A percentile compares a stretch with the other conserved stretches of the same genome.
These are phyloP conservation scores for Napeogenes inachia DNA, from an alignment of 2,888 invertebrate species.

Conservation along the genomic window DNA sequence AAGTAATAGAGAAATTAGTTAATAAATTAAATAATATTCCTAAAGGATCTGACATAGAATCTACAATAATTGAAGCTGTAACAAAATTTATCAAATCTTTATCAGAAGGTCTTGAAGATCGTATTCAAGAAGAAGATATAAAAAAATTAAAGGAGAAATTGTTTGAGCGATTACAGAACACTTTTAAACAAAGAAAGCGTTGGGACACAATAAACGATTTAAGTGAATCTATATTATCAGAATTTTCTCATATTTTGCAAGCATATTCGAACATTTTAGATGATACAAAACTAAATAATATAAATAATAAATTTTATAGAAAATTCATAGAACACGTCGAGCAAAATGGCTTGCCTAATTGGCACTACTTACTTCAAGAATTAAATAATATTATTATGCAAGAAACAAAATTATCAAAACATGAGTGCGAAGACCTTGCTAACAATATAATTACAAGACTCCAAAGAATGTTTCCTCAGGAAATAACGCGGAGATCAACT, in stretches of 20 bases:
- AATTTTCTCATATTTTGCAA: not conserved
- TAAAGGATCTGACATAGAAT: conserved; percentile 2
- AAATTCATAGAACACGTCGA: conserved; percentile 3
- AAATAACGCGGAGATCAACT: not conserved
- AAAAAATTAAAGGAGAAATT: conserved; percentile 8
- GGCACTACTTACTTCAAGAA: not conserved
- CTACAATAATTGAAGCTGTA: conserved; percentile 13
- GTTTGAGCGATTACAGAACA: not conserved
- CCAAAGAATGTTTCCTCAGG: not conserved
- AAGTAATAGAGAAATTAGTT: conserved; percentile 9
- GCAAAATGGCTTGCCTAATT: not conserved
- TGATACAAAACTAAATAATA: not conserved
- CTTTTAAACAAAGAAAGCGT: conserved; percentile 2
- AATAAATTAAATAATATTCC: conserved; percentile 11
- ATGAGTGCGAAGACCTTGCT: conserved; percentile 3
- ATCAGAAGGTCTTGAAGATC: conserved; percentile 1
- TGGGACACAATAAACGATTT: conserved; percentile 7
- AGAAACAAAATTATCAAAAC: conserved; percentile 4
- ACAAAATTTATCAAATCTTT: conserved; percentile 10
- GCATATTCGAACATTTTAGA: not conserved
- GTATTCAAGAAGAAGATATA: not conserved
- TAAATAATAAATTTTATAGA: conserved; percentile 4
- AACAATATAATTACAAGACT: not conserved
- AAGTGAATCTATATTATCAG: not conserved
- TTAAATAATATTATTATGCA: conserved; percentile 2